Conservation (phyloP, 2,113 vertebrate species). For the Danionella cerebrum region DNA sequence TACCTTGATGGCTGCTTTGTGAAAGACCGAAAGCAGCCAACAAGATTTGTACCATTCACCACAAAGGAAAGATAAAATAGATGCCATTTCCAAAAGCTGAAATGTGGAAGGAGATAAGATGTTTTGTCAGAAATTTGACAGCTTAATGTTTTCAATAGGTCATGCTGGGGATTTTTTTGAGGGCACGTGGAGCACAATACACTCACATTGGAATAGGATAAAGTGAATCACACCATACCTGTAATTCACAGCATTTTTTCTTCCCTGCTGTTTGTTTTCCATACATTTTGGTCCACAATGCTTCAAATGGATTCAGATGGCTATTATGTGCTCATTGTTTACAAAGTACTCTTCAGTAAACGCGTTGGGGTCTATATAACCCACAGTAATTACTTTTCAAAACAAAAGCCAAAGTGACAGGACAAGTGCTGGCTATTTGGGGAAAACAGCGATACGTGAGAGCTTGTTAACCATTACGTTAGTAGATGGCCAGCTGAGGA, state of each 20-base stretch:
- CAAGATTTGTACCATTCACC: not conserved
- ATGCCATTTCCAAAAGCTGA: not conserved
- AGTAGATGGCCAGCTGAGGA: no score
- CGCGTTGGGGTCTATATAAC: conserved; percentile 25
- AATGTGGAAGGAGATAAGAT: not conserved
- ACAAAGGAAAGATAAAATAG: not conserved
- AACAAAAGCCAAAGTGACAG: conserved; percentile 11
- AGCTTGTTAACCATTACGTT: conserved; percentile 29
- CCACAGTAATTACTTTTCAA: conserved; percentile 4
- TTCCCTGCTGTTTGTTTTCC: conserved; percentile 5
- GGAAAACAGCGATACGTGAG: conserved; percentile 28
- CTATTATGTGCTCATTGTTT: conserved; percentile 17
- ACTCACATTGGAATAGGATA: not conserved
- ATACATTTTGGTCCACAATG: conserved; percentile 19
- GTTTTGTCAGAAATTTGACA: conserved; percentile 2
- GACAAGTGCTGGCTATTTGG: not conserved
- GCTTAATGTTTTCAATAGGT: not conserved
- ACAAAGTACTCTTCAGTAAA: conserved; percentile 27
- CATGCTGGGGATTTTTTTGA: not conserved
- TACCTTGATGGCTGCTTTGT: no score
- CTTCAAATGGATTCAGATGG: conserved; percentile 3
- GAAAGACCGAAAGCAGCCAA: no score
- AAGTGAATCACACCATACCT: conserved; percentile 19
- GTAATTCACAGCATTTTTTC: conserved; percentile 18
- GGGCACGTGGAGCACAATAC: not conserved